Conservation (phyloP, 2,113 vertebrate genomes). For the Cathartes aura region DNA sequence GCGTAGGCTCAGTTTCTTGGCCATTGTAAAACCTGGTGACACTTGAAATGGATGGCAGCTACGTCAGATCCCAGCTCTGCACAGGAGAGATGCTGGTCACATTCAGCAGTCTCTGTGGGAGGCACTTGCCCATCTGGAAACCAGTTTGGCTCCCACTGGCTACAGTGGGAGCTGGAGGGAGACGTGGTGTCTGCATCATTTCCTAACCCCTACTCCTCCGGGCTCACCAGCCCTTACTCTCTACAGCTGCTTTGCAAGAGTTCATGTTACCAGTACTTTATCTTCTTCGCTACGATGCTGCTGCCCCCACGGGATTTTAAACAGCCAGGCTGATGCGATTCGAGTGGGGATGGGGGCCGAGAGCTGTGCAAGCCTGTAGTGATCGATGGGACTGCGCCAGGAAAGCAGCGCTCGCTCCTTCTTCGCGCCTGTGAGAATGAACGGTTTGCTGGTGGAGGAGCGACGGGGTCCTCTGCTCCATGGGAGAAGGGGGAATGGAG, state of each 20-base stretch:
- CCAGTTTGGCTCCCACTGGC: background rate
- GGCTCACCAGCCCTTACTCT: background rate
- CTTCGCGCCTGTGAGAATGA: background rate
- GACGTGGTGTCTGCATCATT: background rate
- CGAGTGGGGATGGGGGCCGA: accelerated
- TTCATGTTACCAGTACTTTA: accelerated
- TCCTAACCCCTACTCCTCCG: background rate
- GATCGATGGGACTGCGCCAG: background rate
- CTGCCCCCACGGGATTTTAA: background rate
- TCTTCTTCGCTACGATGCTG: background rate
- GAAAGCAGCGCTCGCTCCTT: background rate
- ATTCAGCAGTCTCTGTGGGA: background rate
- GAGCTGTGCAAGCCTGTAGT: background rate
- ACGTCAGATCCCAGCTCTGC: background rate
- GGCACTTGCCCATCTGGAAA: background rate
- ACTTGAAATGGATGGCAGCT: background rate
- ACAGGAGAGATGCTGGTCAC: background rate
- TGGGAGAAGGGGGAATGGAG: background rate
- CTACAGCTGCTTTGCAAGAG: background rate
- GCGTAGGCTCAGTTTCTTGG: background rate
- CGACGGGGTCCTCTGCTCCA: background rate
- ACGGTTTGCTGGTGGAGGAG: background rate
- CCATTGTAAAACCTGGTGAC: background rate
- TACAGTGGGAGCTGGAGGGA: background rate
- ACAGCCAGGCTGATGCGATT: accelerated